Base-by-base conservation (phyloP, 2,113 vertebrate genomes). In the Psittacula cyanocephala region DNA sequence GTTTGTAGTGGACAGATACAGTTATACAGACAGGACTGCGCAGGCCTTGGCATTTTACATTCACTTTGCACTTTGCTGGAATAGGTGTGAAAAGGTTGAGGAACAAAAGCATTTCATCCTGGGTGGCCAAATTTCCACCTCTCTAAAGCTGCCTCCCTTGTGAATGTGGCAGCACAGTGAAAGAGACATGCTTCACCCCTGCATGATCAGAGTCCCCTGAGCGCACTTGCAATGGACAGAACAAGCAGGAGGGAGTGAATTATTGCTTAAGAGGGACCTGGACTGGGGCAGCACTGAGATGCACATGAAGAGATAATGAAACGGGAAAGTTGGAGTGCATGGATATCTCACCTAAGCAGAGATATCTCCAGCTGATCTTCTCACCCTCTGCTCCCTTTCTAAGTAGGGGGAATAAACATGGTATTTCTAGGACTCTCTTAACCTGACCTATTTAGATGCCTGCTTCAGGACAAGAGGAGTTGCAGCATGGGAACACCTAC, bases 301-400 rank as follows among this genome's bases (percentile, higher is more conserved):
- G 25, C 41, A 39, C 0, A 0, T 44, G 68, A 31, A 60, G 62
- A 64, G 17, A 52, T 46, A 20, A 55, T 2, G 3, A 67, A 74
- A 80, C 14, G 29, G 79, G 55, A n/a, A 77, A 81, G 37, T 63
- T 4, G 0, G 55, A 90, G 13, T 15, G 44, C 44, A 79, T 11
- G 31, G 57, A 65, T 35, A 68, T 57, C 44, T 79, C 31, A 44
- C n/a, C 75, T 24, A 79, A 41, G 65, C 28, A 87, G 62, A 81
- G 35, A 69, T 11, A 24, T 19, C 27, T 64, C 37, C 41, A 90
- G 29, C 17, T 55, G 29, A 67, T 64, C n/a, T 94, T 94, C 50
- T 82, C 67, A 72, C 22, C 10, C 27, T 72, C 27, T 85, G 16
- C 70, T 72, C 20, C 41, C 59, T 35, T 86, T 70, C 28, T 62